phyloP scores from a whole-genome alignment of 2,797 vertebrate genomes.

The Bovichtus variegatus region DNA sequence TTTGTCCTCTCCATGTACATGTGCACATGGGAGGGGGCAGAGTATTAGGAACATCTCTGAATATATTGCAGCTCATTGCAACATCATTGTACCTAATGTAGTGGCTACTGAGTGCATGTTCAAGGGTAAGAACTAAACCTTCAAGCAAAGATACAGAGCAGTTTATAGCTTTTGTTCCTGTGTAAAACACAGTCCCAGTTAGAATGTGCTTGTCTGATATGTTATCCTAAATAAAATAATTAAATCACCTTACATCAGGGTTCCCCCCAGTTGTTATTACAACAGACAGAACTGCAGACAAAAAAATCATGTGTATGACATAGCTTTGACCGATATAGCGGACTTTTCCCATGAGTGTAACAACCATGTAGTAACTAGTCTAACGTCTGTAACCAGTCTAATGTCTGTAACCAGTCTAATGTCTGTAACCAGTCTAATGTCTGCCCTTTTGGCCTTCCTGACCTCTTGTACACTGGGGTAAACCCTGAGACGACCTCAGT shows the following conservation, averaged over 20 bases:
- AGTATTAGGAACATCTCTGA: background rate
- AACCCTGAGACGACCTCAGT: no score
- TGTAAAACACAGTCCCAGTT: background rate
- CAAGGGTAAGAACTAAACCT: no score
- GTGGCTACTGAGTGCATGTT: no score
- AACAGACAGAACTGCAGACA: background rate
- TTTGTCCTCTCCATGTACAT: background rate
- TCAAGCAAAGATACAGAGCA: constrained; percentile 20
- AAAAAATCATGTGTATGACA: background rate
- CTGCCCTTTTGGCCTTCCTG: constrained; percentile 1
- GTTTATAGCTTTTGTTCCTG: background rate
- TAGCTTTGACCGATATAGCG: background rate
- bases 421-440: background rate
- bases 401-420: background rate
- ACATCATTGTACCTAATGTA: background rate
- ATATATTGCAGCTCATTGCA: background rate
- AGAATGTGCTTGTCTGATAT: background rate
- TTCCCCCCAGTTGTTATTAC: constrained; percentile 27
- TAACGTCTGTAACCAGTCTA: no score
- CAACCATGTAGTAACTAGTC: background rate
- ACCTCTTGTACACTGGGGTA: constrained; percentile 22
- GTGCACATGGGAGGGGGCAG: background rate
- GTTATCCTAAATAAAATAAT: background rate
- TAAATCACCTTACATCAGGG: background rate
- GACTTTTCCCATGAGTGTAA: background rate